Conservation (phyloP, 2,888 invertebrate genomes). For the Stenodema calcarata region DNA sequence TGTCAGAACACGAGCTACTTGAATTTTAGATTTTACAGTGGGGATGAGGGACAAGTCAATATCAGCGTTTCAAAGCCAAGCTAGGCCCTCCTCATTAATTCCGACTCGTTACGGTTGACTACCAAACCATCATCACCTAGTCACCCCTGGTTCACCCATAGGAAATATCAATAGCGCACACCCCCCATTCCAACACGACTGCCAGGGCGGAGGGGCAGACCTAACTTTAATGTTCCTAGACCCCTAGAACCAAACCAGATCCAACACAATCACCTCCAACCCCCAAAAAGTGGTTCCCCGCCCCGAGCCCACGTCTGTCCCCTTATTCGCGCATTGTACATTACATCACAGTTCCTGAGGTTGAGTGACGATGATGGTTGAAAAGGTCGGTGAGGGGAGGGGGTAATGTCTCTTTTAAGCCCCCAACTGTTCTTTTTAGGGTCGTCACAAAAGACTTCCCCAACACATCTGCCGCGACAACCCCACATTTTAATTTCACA, state of each 20-base stretch:
- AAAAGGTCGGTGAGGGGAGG: neutral
- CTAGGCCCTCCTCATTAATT: neutral
- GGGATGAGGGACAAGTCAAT: neutral
- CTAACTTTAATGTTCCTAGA: slow-evolving; percentile 44
- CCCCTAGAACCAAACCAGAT: slow-evolving; percentile 44
- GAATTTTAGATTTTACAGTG: neutral
- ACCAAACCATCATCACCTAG: slow-evolving; percentile 8
- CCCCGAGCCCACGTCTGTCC: neutral
- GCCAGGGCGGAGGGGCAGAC: too few species aligned
- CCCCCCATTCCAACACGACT: neutral
- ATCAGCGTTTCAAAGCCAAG: neutral
- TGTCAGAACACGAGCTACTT: neutral
- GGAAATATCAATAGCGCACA: slow-evolving; percentile 32
- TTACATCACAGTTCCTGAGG: slow-evolving; percentile 37
- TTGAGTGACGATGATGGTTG: neutral
- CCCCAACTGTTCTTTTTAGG: slow-evolving; percentile 43
- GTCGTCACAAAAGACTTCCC: slow-evolving; percentile 40
- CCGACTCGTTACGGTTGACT: slow-evolving; percentile 16
- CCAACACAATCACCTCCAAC: slow-evolving; percentile 42
- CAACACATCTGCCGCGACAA: slow-evolving; percentile 49
- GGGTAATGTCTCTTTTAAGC: slow-evolving; percentile 47
- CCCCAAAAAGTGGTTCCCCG: neutral
- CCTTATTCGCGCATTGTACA: slow-evolving; percentile 13
- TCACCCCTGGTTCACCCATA: neutral
- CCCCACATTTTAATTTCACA: slow-evolving; percentile 49